Conservation (phyloP, 2,888 invertebrate genomes). For the Callosobruchus maculatus region DNA sequence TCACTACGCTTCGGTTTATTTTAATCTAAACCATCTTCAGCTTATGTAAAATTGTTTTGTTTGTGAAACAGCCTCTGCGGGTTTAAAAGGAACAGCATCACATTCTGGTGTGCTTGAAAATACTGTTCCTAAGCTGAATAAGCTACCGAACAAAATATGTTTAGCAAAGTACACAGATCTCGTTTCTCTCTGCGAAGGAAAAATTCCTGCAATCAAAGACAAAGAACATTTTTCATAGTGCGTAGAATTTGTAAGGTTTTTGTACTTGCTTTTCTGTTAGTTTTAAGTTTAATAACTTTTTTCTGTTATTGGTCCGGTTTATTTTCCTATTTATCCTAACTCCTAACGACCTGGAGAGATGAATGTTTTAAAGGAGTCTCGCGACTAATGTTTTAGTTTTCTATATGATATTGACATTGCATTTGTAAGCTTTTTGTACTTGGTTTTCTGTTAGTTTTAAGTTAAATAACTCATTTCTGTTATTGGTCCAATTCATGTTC, state of each 20-base stretch:
- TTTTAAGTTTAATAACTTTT: background rate
- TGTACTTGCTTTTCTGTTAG: background rate
- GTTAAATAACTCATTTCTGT: background rate
- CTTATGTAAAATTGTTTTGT: too few species aligned
- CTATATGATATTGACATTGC: background rate
- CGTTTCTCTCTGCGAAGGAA: too few species aligned
- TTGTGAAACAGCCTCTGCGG: too few species aligned
- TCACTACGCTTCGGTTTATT: too few species aligned
- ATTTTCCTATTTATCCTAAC: background rate
- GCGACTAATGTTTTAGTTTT: background rate
- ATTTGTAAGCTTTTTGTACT: background rate
- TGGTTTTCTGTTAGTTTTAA: background rate
- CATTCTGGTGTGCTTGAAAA: background rate
- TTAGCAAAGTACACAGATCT: background rate
- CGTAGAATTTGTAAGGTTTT: background rate
- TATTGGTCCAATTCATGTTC: background rate
- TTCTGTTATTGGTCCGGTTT: background rate
- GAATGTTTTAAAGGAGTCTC: too few species aligned
- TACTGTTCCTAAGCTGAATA: background rate
- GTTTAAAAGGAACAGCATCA: too few species aligned
- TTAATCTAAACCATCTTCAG: too few species aligned
- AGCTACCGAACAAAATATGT: background rate
- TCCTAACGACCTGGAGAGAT: background rate
- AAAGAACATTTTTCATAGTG: too few species aligned
- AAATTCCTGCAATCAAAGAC: background rate